Conservation (phyloP, 2,113 vertebrate genomes). For the Scopus umbretta region DNA sequence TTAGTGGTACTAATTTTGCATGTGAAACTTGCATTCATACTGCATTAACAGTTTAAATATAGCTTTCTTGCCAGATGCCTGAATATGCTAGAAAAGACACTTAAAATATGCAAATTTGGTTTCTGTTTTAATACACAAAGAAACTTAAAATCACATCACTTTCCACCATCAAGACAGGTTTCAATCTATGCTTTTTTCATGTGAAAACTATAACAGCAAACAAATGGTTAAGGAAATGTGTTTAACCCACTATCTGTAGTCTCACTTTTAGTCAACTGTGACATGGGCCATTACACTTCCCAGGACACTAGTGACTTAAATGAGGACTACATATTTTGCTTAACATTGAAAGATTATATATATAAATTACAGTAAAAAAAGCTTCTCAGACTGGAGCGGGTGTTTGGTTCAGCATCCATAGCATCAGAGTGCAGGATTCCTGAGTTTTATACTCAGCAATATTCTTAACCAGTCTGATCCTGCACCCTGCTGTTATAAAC, state of each 20-base stretch:
- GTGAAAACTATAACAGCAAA: slow-evolving; percentile 71
- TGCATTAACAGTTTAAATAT: slow-evolving; percentile 70
- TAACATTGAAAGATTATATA: slow-evolving; percentile 31
- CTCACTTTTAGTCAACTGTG: slow-evolving; percentile 69
- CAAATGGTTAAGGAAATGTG: slow-evolving; percentile 73
- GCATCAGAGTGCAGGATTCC: not conserved
- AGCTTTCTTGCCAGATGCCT: slow-evolving; percentile 68
- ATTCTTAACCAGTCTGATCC: slow-evolving; percentile 35
- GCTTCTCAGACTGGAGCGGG: not conserved
- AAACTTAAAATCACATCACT: slow-evolving; percentile 73
- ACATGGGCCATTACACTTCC: slow-evolving; percentile 59
- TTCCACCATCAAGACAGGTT: slow-evolving; percentile 72
- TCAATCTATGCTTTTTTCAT: slow-evolving; percentile 69
- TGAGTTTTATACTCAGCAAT: not conserved
- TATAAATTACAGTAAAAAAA: not conserved
- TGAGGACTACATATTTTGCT: slow-evolving; percentile 52
- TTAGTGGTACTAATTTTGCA: slow-evolving; percentile 59
- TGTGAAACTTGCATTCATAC: slow-evolving; percentile 63
- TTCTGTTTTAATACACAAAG: slow-evolving; percentile 76
- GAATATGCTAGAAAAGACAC: slow-evolving; percentile 69
- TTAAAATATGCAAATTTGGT: slow-evolving; percentile 72
- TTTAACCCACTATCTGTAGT: slow-evolving; percentile 60
- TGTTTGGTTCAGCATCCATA: not conserved
- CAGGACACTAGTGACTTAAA: slow-evolving; percentile 58
- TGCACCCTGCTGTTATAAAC: slow-evolving; percentile 49